Evolutionary conservation across 2,113 vertebrate genomes (phyloP), one percentile per base, ranked within the genome.

Genomic region (Thalassoma bifasciatum): DNA sequence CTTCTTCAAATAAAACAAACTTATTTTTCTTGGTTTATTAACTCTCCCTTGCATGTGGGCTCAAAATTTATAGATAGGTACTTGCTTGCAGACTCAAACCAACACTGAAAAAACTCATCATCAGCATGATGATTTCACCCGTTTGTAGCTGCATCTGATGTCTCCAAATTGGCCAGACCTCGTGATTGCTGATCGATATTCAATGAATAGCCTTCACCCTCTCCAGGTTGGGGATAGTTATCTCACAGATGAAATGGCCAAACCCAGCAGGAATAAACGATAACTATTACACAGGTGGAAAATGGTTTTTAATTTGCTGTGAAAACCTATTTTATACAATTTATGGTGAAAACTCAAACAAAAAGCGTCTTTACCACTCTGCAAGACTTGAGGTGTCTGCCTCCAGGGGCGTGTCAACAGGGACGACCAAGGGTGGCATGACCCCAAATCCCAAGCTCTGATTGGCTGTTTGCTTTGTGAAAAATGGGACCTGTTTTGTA

Each of bases 131-230:
- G 0, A 58, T 71, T 60, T 40, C 34, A 68, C 23, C 23, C 60
- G 1, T 68, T 26, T 26, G 42, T 9, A 42, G 73, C 37, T 19
- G 1, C 2, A 61, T 17, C 59, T 51, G 34, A 30, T 63, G 56
- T 64, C 60, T 54, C 22, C 23, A 68, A 69, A 37, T 53, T 49
- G 57, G 38, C 30, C 54, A 66, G 17, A 72, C 64, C 67, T 60
- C 53, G 37, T 60, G 24, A 74, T 77, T 60, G 69, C 69, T 30
- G 21, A 79, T 81, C 64, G 1, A 75, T 79, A 81, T 57, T 40
- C 36, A 70, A 37, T 73, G 68, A 84, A 82, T 47, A 73, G 66
- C 46, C 54, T 64, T 85, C 72, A 71, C 12, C 49, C 30, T 44
- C 51, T 66, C 59, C 50, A 42, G 63, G 60, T 60, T 49, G 75